Conservation (phyloP, 2,888 invertebrate genomes). For the Brachyptera putata region DNA sequence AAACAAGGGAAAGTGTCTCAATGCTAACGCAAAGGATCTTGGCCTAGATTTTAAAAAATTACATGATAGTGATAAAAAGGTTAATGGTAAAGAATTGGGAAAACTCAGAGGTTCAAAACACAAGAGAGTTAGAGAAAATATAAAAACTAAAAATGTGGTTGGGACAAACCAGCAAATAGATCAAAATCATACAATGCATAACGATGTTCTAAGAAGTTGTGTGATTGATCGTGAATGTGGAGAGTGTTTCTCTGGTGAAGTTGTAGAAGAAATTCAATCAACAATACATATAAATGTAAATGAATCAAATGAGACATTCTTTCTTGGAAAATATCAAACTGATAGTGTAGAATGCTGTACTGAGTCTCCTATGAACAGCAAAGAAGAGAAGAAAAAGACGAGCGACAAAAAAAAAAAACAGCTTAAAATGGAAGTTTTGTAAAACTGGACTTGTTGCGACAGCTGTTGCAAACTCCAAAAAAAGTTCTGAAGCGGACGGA, state of each 20-base stretch:
- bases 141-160: background rate
- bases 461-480: background rate
- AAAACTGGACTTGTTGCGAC: conserved; percentile 52
- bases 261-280: too few species aligned
- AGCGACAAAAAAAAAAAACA: conserved; percentile 29
- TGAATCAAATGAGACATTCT: too few species aligned
- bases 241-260: too few species aligned
- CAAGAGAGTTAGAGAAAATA: background rate
- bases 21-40: background rate
- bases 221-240: too few species aligned
- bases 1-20: background rate
- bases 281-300: too few species aligned
- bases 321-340: too few species aligned
- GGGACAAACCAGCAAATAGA: background rate
- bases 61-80: background rate
- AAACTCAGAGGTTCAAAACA: background rate
- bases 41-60: too few species aligned
- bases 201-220: too few species aligned
- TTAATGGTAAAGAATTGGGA: background rate
- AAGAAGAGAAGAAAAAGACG: background rate
- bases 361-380: too few species aligned
- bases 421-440: conserved; percentile 51
- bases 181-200: too few species aligned
- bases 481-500: background rate
- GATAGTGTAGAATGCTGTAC: too few species aligned